These are phyloP conservation scores for Lutjanus argentimaculatus DNA, from an alignment of 2,797 vertebrate species.

Conservation along the genomic window DNA sequence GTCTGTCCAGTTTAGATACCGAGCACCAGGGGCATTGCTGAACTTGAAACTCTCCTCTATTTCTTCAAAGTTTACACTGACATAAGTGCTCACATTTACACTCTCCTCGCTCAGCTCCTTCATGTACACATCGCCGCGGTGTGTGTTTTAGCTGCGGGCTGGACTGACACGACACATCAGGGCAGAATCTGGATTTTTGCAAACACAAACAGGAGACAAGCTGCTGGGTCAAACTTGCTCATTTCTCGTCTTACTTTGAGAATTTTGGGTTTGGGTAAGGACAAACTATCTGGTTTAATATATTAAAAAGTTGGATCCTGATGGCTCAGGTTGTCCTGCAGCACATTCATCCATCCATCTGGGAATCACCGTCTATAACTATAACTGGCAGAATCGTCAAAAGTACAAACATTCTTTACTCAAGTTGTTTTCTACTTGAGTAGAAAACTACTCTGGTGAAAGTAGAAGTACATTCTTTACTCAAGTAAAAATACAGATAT, in stretches of 20 bases:
- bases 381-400: no score
- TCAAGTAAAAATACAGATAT: no score
- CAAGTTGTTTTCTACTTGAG: no score
- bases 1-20: constrained; percentile 70
- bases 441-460: no score
- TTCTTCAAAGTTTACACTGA: constrained; percentile 68
- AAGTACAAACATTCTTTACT: no score
- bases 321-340: not conserved
- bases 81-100: constrained; percentile 62
- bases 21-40: constrained; percentile 49
- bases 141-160: constrained; percentile 62
- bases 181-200: constrained; percentile 30
- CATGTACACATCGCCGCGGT: constrained; percentile 19
- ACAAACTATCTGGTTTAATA: not conserved
- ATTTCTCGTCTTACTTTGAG: constrained; percentile 1
- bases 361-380: no score
- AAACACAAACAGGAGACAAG: constrained; percentile 29
- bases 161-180: constrained; percentile 6
- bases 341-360: not conserved
- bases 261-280: not conserved
- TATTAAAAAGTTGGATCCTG: not conserved
- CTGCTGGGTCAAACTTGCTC: constrained; percentile 4
- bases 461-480: no score
- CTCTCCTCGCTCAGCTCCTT: constrained; percentile 22
- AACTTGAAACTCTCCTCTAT: constrained; percentile 58